These are phyloP conservation scores for Lasiurus cinereus DNA, from an alignment of 2,113 vertebrate species.

Conservation along the genomic window DNA sequence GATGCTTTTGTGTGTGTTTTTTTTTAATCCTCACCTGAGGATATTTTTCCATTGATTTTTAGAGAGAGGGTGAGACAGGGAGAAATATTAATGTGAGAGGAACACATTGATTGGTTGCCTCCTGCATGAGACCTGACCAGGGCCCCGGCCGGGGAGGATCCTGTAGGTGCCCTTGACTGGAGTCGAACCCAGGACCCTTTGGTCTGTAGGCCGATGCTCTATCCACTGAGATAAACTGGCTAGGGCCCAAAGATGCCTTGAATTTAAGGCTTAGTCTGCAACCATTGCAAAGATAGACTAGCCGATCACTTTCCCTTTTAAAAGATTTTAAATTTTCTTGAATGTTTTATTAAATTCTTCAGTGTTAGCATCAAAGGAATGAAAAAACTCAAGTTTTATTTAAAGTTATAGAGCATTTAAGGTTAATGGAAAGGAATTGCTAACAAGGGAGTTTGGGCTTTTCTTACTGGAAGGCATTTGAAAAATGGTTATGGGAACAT, in stretches of 20 bases:
- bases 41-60: too few relatives aligned
- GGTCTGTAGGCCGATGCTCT: too few relatives aligned
- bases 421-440: conserved; percentile 33
- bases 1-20: too few relatives aligned
- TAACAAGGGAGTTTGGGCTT: conserved; percentile 23
- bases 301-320: not conserved
- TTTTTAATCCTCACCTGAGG: too few relatives aligned
- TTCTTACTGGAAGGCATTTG: conserved; percentile 47
- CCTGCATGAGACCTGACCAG: too few relatives aligned
- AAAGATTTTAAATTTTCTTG: conserved; percentile 26
- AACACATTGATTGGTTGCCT: too few relatives aligned
- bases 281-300: not conserved
- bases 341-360: conserved; percentile 28
- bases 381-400: conserved; percentile 41
- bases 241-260: not conserved
- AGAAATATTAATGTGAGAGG: too few relatives aligned
- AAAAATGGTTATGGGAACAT: conserved; percentile 35
- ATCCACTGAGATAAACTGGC: too few relatives aligned
- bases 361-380: conserved; percentile 10
- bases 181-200: too few relatives aligned
- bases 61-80: too few relatives aligned
- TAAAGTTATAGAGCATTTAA: conserved; percentile 26
- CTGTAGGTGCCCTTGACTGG: too few relatives aligned
- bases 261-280: conserved; percentile 42
- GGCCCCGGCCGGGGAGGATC: too few relatives aligned